Conservation (phyloP, 2,113 vertebrate genomes). For the Osmerus eperlanus region DNA sequence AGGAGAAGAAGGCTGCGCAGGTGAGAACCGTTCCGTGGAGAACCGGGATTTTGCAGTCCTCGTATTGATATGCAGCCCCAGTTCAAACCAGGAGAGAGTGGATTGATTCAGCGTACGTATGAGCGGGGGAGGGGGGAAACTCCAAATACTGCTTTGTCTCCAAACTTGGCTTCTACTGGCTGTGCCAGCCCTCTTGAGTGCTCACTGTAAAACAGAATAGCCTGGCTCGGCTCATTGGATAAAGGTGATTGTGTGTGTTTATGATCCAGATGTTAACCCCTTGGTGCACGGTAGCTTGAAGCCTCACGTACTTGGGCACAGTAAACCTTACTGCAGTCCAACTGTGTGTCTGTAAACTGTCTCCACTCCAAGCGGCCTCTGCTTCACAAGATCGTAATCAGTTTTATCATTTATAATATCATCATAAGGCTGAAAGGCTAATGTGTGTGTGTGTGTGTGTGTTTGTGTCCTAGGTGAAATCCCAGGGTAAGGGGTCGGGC, state of each 20-base stretch:
- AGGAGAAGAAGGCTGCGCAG: conserved; percentile 92
- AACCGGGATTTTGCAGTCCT: not conserved
- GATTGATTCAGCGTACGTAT: no score
- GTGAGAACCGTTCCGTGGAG: conserved; percentile 53
- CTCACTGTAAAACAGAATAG: conserved; percentile 37
- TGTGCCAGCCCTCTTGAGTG: conserved; percentile 35
- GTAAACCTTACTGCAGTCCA: not conserved
- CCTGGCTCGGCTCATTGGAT: conserved; percentile 35
- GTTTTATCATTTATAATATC: no score
- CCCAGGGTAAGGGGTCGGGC: conserved; percentile 89
- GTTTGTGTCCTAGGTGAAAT: conserved; percentile 76
- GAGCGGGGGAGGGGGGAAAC: not conserved
- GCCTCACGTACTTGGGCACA: no score
- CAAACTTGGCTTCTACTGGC: conserved; percentile 39
- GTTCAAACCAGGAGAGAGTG: not conserved
- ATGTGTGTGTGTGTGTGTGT: not conserved
- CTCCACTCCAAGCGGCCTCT: no score
- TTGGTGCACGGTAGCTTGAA: not conserved
- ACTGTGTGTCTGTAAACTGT: no score
- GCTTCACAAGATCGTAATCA: no score
- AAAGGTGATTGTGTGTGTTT: conserved; percentile 22
- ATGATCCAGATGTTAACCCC: not conserved
- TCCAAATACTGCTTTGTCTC: not conserved
- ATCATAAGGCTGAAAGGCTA: no score
- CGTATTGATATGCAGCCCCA: no score